phyloP scores from a whole-genome alignment of 2,113 vertebrate genomes.

The Cacatua alba region DNA sequence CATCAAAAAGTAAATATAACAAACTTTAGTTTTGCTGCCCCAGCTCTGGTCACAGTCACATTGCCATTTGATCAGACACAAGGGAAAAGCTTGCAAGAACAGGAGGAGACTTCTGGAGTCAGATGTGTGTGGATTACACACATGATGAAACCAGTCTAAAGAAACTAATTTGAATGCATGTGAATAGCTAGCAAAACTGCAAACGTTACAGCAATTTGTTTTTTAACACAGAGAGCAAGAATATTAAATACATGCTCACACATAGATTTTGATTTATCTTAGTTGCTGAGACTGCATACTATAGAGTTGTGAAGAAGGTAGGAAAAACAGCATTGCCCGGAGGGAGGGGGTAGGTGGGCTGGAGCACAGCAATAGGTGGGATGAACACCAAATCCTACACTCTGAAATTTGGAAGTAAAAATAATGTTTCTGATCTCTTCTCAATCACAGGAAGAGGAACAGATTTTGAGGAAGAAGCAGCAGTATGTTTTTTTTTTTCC shows the following conservation, averaged over 20 bases:
- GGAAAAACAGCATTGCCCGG: too few species aligned
- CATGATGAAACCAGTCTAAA: neutral
- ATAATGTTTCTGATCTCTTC: neutral
- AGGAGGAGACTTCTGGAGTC: neutral
- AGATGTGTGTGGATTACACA: neutral
- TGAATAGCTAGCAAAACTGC: neutral
- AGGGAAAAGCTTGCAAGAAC: neutral
- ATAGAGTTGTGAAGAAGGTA: neutral
- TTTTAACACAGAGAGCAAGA: neutral
- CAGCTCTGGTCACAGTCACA: neutral
- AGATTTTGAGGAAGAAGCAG: neutral
- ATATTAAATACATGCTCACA: neutral
- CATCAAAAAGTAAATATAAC: neutral
- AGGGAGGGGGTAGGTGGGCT: fast-evolving
- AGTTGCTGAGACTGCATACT: neutral
- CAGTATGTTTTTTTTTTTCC: neutral
- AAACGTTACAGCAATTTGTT: neutral
- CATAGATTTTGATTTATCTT: neutral
- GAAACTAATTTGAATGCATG: neutral
- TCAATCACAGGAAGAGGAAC: neutral
- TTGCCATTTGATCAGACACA: neutral
- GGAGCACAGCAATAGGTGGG: neutral
- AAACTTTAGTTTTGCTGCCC: neutral
- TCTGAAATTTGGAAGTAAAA: neutral
- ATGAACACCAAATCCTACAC: neutral